Evolutionary conservation across 2,888 invertebrate genomes (phyloP).

Genomic region (Hirtodrosophila alboralis): DNA sequence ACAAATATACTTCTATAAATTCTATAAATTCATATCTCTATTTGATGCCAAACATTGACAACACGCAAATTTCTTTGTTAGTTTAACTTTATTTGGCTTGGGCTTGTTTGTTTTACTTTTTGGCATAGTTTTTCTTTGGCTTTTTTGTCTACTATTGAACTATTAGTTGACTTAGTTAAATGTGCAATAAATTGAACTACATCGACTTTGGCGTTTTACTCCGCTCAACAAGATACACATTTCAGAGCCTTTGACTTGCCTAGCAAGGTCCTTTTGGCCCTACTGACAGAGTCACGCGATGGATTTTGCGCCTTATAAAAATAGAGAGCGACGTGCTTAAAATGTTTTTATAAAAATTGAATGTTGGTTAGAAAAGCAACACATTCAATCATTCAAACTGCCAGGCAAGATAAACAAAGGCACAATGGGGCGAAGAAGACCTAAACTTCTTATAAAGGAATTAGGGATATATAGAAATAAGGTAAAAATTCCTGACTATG

Average conservation of each 20-base stretch:
- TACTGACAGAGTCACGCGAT: constrained; percentile 68
- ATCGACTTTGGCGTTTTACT: constrained; percentile 37
- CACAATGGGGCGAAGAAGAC: constrained; percentile 13
- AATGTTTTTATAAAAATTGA: constrained; percentile 68
- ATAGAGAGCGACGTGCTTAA: constrained; percentile 61
- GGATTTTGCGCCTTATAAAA: constrained; percentile 57
- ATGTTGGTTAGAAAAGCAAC: constrained; percentile 74
- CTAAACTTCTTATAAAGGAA: constrained; percentile 33
- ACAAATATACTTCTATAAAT: constrained; percentile 1
- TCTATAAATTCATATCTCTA: constrained; percentile 10
- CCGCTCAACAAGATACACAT: constrained; percentile 27
- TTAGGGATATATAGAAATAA: constrained; percentile 28
- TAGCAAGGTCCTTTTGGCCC: constrained; percentile 2
- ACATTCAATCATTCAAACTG: constrained; percentile 71
- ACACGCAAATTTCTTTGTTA: constrained; percentile 58
- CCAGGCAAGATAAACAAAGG: constrained; percentile 54
- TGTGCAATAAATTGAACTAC: constrained; percentile 70
- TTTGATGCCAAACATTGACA: constrained; percentile 1
- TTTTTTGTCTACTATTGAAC: constrained; percentile 53
- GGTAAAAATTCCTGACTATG: neutral
- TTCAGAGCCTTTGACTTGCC: neutral
- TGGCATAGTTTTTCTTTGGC: constrained; percentile 43
- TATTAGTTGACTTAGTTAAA: constrained; percentile 66
- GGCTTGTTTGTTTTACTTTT: constrained; percentile 29
- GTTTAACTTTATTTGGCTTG: constrained; percentile 32